These are phyloP conservation scores for Pelodiscus sinensis DNA, from an alignment of 2,113 vertebrate genomes.

Conservation along the genomic window DNA sequence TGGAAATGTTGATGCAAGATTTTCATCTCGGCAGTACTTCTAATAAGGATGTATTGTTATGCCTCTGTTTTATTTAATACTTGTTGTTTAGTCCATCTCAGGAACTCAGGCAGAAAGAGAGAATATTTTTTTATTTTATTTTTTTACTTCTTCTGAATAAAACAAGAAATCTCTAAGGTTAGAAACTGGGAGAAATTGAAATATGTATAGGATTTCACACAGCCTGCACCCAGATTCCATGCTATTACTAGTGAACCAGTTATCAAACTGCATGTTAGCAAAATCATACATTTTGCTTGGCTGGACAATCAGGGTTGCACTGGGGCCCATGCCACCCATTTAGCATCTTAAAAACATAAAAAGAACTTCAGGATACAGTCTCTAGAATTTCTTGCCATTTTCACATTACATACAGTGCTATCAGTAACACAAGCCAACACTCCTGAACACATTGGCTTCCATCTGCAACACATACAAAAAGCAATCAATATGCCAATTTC, in stretches of 20 bases:
- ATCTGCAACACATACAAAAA: constrained; percentile 39
- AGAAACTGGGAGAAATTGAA: not conserved
- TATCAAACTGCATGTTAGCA: not conserved
- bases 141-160: not conserved
- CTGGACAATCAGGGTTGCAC: not conserved
- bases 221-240: not conserved
- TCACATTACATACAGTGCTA: not conserved
- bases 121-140: not conserved
- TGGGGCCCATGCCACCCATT: accelerated
- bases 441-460: constrained; percentile 16
- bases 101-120: not conserved
- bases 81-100: not conserved
- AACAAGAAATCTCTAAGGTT: not conserved
- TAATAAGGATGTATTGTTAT: not conserved
- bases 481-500: not conserved
- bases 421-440: not conserved
- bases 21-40: not conserved
- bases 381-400: not conserved
- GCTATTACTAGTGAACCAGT: not conserved
- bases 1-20: constrained; percentile 17
- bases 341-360: not conserved
- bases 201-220: not conserved
- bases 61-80: not conserved
- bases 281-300: not conserved
- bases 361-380: not conserved